Percentiles rank a stretch among this genome's conserved stretches.
phyloP scores from a whole-genome alignment of 2,797 vertebrate genomes.

The Phrynocephalus vlangalii region DNA sequence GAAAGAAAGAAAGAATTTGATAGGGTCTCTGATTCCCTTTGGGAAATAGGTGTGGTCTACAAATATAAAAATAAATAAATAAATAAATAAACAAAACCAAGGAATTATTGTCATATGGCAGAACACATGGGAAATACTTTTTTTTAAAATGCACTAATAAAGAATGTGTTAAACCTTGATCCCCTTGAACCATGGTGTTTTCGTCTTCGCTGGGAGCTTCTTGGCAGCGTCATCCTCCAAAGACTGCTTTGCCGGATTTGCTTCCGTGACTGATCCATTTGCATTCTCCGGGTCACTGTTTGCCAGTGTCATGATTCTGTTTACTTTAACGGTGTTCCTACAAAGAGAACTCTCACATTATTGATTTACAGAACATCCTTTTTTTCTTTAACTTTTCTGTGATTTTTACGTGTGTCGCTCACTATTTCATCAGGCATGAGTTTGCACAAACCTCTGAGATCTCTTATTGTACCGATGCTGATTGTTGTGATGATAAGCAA shows the following conservation, averaged over 20 bases:
- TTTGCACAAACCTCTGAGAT: neutral
- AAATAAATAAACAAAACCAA: neutral
- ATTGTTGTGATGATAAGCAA: neutral
- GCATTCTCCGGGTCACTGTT: constrained; percentile 1
- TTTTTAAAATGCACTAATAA: neutral
- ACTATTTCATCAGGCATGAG: neutral
- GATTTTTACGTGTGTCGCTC: neutral
- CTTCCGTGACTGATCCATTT: constrained; percentile 45
- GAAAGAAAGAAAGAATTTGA: too few species aligned
- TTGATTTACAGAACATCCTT: too few species aligned
- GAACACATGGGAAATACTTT: neutral
- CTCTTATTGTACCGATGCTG: neutral
- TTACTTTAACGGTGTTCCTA: constrained; percentile 49
- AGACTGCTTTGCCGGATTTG: constrained; percentile 45
- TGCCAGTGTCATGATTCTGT: constrained; percentile 41
- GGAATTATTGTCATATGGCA: neutral
- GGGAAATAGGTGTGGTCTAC: too few species aligned
- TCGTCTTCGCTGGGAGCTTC: constrained; percentile 37
- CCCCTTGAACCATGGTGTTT: constrained; percentile 40
- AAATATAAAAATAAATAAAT: too few species aligned
- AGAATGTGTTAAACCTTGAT: constrained; percentile 72
- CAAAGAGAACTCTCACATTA: neutral
- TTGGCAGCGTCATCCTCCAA: constrained; percentile 41
- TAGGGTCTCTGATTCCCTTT: too few species aligned
- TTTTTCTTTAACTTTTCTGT: neutral